phyloP scores from a whole-genome alignment of 2,888 invertebrate genomes.

The Prenolepis imparis region DNA sequence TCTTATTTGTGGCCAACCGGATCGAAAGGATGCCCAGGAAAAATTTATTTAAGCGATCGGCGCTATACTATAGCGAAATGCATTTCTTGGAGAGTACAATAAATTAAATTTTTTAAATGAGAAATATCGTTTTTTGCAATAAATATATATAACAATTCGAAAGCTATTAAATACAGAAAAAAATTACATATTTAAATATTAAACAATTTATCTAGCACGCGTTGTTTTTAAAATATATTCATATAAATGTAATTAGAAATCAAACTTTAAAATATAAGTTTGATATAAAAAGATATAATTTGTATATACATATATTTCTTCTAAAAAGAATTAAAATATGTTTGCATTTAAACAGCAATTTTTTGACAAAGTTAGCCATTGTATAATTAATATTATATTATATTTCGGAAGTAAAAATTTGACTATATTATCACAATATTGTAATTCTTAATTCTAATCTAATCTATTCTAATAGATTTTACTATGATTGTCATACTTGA shows the following conservation, averaged over 20 bases:
- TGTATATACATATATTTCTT: not conserved
- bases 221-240: not conserved
- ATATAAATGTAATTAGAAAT: not conserved
- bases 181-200: not conserved
- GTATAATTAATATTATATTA: not conserved
- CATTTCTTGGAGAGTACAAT: constrained; percentile 38
- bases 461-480: not conserved
- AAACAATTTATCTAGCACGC: not conserved
- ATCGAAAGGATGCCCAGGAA: constrained; percentile 69
- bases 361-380: not conserved
- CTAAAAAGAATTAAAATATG: not conserved
- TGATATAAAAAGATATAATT: not conserved
- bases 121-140: not conserved
- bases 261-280: not conserved
- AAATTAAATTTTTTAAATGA: constrained; percentile 18
- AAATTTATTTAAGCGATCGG: constrained; percentile 59
- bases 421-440: not conserved
- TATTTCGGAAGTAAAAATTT: not conserved
- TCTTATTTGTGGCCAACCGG: constrained; percentile 46
- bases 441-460: not conserved
- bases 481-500: not conserved
- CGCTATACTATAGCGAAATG: constrained; percentile 46
- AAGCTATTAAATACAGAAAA: not conserved
- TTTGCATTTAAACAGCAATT: not conserved
- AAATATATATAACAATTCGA: not conserved